Evolutionary conservation across 35 echinoderm and acorn worm genomes (phyloP).

Genomic region (Apostichopus parvimensis): DNA sequence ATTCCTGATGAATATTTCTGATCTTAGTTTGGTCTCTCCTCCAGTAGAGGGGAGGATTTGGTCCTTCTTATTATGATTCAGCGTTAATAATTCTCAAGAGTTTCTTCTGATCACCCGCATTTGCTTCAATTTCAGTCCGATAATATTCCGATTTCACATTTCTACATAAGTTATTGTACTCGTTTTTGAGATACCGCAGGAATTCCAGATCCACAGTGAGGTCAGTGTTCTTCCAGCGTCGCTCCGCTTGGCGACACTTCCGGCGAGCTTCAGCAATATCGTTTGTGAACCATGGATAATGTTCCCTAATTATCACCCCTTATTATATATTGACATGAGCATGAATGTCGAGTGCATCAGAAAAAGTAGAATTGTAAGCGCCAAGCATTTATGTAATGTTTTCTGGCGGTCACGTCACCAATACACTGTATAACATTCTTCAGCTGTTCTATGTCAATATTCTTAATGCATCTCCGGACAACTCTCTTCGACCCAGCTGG

Average conservation of each 20-base stretch:
- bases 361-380: not conserved
- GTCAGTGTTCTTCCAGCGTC: slow-evolving; percentile 1
- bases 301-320: slow-evolving; percentile 11
- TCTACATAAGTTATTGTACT: slow-evolving; percentile 31
- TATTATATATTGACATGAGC: not conserved
- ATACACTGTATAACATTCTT: not conserved
- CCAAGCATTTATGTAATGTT: not conserved
- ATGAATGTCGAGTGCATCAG: not conserved
- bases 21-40: not conserved
- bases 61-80: slow-evolving; percentile 6
- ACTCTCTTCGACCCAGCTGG: slow-evolving; percentile 15
- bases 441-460: slow-evolving; percentile 35
- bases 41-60: slow-evolving; percentile 29
- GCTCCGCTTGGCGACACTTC: slow-evolving; percentile 16
- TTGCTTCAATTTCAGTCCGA: slow-evolving; percentile 4
- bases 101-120: not conserved
- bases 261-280: slow-evolving; percentile 25
- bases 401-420: slow-evolving; percentile 6
- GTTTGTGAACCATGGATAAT: slow-evolving; percentile 39
- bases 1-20: slow-evolving; percentile 18
- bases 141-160: slow-evolving; percentile 3
- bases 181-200: not conserved
- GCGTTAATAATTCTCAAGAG: slow-evolving; percentile 34
- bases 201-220: slow-evolving; percentile 24
- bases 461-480: not conserved